Conservation (phyloP, 2,888 invertebrate genomes). For the Arenicola marina region DNA sequence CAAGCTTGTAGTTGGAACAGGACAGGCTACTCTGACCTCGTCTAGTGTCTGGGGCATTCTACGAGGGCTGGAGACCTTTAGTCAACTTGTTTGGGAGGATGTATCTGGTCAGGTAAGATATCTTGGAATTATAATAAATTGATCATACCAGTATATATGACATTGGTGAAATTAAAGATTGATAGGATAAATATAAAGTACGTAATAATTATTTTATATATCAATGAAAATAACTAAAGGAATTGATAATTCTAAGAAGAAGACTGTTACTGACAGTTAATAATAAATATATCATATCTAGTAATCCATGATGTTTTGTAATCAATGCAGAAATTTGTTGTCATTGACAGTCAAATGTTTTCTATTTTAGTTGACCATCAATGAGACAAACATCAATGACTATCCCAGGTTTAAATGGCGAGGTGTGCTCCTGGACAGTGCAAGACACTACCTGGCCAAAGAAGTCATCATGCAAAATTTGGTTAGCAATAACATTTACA, state of each 20-base stretch:
- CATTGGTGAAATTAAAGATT: no score
- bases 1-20: conserved; percentile 67
- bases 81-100: conserved; percentile 71
- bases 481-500: conserved; percentile 51
- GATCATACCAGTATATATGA: no score
- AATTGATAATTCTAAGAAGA: no score
- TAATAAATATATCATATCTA: no score
- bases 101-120: conserved; percentile 60
- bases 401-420: conserved; percentile 79
- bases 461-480: conserved; percentile 71
- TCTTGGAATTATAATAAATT: no score
- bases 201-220: no score
- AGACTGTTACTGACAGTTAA: no score
- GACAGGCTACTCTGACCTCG: conserved; percentile 47
- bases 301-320: no score
- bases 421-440: conserved; percentile 84
- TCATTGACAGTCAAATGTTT: no score
- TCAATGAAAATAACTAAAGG: no score
- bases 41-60: conserved; percentile 78
- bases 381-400: conserved; percentile 74
- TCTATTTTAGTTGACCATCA: conserved; percentile 70
- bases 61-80: conserved; percentile 84
- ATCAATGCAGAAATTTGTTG: no score
- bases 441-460: conserved; percentile 80
- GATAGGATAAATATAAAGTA: no score